A percentile compares a stretch with the other conserved stretches of the same genome.
Evolutionary conservation across 2,888 invertebrate species (phyloP).

Genomic region (Pollenia angustigena): DNA sequence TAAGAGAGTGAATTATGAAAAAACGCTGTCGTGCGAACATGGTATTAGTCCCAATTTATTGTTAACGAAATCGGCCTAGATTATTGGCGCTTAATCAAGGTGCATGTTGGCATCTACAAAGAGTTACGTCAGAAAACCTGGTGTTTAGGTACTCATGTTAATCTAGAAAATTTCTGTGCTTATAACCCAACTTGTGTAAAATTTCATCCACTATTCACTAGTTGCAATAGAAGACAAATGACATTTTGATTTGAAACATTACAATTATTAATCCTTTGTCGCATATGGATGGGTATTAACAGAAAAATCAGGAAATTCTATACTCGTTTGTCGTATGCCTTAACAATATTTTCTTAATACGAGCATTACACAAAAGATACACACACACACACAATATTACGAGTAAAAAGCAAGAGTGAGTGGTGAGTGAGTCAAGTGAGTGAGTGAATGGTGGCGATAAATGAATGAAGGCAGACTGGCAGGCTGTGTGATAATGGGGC

Average conservation of each 20-base stretch:
- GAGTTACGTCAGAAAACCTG: too few relatives aligned
- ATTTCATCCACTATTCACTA: slow-evolving; percentile 6
- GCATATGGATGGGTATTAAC: slow-evolving; percentile 52
- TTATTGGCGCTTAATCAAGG: too few relatives aligned
- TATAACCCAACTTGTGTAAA: not conserved
- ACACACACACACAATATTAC: slow-evolving; percentile 41
- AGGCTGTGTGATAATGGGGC: not conserved
- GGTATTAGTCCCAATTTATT: too few relatives aligned
- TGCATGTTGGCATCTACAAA: too few relatives aligned
- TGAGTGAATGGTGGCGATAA: slow-evolving; percentile 26
- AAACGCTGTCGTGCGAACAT: too few relatives aligned
- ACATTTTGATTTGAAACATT: slow-evolving; percentile 53
- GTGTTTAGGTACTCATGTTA: too few relatives aligned
- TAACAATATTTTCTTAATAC: slow-evolving; percentile 39
- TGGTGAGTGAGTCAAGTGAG: slow-evolving; percentile 25
- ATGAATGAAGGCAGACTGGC: slow-evolving; percentile 18
- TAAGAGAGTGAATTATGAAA: too few relatives aligned
- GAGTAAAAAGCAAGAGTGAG: slow-evolving; percentile 21
- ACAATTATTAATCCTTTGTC: slow-evolving; percentile 59
- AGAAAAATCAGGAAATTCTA: slow-evolving; percentile 50
- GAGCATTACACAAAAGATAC: slow-evolving; percentile 31
- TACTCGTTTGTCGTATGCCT: slow-evolving; percentile 18
- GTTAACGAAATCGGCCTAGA: too few relatives aligned
- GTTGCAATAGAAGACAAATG: slow-evolving; percentile 32
- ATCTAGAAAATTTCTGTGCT: too few relatives aligned